Evolutionary conservation across 1,140 invertebrate species (phyloP).

Genomic region (Callitettix versicolor): DNA sequence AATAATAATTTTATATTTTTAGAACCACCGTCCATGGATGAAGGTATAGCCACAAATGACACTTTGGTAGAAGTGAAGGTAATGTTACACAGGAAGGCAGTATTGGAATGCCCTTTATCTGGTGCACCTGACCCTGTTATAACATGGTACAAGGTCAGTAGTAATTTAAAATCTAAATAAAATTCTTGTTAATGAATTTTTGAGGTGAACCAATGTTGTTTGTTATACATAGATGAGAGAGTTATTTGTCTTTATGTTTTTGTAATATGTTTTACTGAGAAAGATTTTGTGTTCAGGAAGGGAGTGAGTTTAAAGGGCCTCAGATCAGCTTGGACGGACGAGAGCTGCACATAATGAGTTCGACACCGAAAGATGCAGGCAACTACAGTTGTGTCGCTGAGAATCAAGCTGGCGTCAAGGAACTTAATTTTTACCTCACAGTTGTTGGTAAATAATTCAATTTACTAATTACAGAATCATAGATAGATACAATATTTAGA

Average conservation of each 20-base stretch:
- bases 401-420: conserved; percentile 18
- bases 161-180: too few species aligned
- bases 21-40: conserved; percentile 21
- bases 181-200: too few species aligned
- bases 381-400: conserved; percentile 19
- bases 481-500: too few species aligned
- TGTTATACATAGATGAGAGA: too few species aligned
- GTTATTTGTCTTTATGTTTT: too few species aligned
- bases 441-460: conserved; percentile 15
- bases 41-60: background rate
- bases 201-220: too few species aligned
- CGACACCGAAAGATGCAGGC: conserved; percentile 13
- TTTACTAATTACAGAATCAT: too few species aligned
- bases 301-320: conserved; percentile 2
- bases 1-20: too few species aligned
- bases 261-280: too few species aligned
- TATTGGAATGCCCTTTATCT: conserved; percentile 21
- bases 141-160: conserved; percentile 25
- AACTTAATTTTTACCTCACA: conserved; percentile 15
- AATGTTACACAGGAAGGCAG: conserved; percentile 15
- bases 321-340: conserved; percentile 17
- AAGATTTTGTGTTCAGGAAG: conserved; percentile 18
- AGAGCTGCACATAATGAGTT: conserved; percentile 19
- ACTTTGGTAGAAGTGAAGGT: conserved; percentile 7
- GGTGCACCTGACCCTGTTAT: conserved; percentile 24